Conservation (phyloP, 2,113 vertebrate species). For the Athene cunicularia region DNA sequence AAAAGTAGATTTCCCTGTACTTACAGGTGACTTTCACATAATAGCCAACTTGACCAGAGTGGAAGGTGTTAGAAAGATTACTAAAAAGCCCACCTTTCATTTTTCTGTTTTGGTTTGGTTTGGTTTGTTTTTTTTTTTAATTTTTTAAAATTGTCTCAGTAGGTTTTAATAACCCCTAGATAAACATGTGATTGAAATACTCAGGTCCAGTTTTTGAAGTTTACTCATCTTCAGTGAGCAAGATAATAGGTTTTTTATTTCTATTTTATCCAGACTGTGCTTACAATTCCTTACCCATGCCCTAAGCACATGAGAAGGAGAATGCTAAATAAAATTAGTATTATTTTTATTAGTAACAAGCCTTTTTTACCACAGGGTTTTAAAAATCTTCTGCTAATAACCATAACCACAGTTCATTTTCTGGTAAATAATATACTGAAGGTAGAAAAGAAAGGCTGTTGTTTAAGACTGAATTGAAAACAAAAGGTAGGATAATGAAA, state of each 20-base stretch:
- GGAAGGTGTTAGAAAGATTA: background rate
- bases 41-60: background rate
- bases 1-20: background rate
- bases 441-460: background rate
- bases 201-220: background rate
- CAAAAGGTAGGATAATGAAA: background rate
- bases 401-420: background rate
- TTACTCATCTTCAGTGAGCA: background rate
- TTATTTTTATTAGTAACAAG: background rate
- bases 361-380: background rate
- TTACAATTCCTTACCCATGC: background rate
- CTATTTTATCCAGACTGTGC: background rate
- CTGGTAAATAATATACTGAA: background rate
- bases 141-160: background rate
- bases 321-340: background rate
- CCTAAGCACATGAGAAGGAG: background rate
- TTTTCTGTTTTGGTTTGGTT: background rate
- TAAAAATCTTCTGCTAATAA: background rate
- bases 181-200: background rate
- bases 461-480: background rate
- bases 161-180: background rate
- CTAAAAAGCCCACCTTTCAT: background rate
- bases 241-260: background rate
- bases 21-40: background rate
- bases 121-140: background rate